phyloP scores from a whole-genome alignment of 23 tunicate species.

The Halocynthia aurantium region DNA sequence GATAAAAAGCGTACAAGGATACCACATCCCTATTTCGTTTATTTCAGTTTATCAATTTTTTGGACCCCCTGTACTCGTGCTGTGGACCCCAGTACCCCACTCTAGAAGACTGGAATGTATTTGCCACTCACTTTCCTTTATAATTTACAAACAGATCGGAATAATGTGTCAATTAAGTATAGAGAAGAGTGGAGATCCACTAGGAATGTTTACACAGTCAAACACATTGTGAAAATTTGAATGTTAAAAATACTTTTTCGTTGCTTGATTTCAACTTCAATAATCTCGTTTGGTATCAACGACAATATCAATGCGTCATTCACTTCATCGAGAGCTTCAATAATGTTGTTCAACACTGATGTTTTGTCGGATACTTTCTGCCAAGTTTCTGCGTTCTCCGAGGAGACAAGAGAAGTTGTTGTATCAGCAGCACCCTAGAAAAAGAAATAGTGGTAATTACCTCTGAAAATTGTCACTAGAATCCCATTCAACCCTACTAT shows the following conservation, averaged over 20 bases:
- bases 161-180: too few species aligned
- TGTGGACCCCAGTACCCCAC: too few species aligned
- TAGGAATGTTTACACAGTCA: too few species aligned
- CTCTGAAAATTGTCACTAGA: background rate
- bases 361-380: background rate
- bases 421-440: conserved; percentile 7
- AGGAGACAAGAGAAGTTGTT: conserved; percentile 2
- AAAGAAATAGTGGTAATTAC: background rate
- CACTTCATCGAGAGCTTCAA: conserved; percentile 5
- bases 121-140: too few species aligned
- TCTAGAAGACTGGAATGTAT: too few species aligned
- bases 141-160: too few species aligned
- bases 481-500: background rate
- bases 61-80: too few species aligned
- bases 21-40: too few species aligned
- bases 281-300: background rate
- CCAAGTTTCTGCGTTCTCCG: conserved; percentile 25
- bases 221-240: background rate
- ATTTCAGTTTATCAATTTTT: too few species aligned
- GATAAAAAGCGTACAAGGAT: too few species aligned
- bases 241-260: background rate
- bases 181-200: too few species aligned
- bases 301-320: conserved; percentile 5
- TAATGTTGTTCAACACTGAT: conserved; percentile 1
- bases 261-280: background rate